phyloP scores from a whole-genome alignment of 2,888 invertebrate genomes.

The Ichneumon xanthorius region DNA sequence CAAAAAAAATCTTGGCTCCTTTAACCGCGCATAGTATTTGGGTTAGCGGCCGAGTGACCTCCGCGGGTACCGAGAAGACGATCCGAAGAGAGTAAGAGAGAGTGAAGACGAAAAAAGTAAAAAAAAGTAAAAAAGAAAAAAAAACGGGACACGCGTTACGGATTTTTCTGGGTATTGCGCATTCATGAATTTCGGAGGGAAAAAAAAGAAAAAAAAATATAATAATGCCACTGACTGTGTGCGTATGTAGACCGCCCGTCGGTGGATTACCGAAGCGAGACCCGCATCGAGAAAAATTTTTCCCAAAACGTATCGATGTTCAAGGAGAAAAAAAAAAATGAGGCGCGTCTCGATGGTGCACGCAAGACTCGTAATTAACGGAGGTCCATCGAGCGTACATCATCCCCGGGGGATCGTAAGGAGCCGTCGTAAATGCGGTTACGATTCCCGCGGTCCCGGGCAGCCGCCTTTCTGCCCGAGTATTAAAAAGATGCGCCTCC shows the following conservation, averaged over 20 bases:
- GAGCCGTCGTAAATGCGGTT: constrained; percentile 42
- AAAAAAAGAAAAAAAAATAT: constrained; percentile 32
- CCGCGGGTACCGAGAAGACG: constrained; percentile 54
- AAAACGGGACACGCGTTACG: constrained; percentile 49
- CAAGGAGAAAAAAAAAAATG: constrained; percentile 23
- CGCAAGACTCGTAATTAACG: constrained; percentile 65
- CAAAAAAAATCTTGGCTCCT: constrained; percentile 41
- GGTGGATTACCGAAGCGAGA: neutral
- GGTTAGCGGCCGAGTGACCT: constrained; percentile 67
- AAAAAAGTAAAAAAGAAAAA: constrained; percentile 38
- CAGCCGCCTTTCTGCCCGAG: neutral
- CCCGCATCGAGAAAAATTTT: constrained; percentile 51
- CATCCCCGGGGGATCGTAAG: constrained; percentile 59
- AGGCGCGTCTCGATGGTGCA: constrained; percentile 28
- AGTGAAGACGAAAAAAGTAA: neutral
- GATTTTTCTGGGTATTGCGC: constrained; percentile 30
- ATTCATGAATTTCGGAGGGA: constrained; percentile 18
- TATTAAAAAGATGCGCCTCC: constrained; percentile 49
- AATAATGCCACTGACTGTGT: neutral
- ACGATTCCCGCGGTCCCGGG: constrained; percentile 19
- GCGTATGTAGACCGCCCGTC: neutral
- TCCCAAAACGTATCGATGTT: constrained; percentile 15
- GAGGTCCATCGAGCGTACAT: constrained; percentile 53
- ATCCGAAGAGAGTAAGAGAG: constrained; percentile 42
- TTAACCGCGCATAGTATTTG: constrained; percentile 58